Evolutionary conservation across 1,140 invertebrate species (phyloP).

Genomic region (Atta colombica): DNA sequence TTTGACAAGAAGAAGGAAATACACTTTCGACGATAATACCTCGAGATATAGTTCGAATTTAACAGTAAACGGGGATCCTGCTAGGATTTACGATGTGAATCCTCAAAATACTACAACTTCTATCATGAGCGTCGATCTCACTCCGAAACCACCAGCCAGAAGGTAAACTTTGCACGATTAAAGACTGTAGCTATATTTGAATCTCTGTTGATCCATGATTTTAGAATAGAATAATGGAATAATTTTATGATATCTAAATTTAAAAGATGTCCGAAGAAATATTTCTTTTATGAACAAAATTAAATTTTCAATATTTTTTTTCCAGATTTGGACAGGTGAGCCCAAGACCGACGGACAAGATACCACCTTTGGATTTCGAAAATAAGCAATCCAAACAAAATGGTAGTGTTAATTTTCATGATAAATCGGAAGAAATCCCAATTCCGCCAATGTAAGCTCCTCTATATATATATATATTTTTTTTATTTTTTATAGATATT

Average conservation of each 20-base stretch:
- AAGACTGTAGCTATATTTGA: background rate
- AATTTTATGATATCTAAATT: background rate
- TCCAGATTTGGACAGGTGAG: constrained; percentile 81
- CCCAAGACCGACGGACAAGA: constrained; percentile 78
- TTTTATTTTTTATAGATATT: background rate
- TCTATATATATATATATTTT: background rate
- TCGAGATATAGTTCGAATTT: constrained; percentile 78
- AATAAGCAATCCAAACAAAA: constrained; percentile 67
- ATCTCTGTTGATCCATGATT: background rate
- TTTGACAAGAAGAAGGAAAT: constrained; percentile 82
- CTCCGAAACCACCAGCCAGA: constrained; percentile 82
- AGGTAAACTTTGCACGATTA: constrained; percentile 65
- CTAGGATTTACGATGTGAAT: constrained; percentile 75
- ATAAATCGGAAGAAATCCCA: constrained; percentile 73
- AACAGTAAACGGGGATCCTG: constrained; percentile 80
- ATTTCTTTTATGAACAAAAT: background rate
- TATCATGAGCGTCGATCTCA: constrained; percentile 78
- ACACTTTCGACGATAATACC: constrained; percentile 79
- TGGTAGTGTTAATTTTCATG: constrained; percentile 43
- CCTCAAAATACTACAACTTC: constrained; percentile 79
- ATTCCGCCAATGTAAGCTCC: constrained; percentile 79
- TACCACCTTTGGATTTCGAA: constrained; percentile 78
- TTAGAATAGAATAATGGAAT: background rate
- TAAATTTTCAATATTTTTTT: constrained; percentile 38
- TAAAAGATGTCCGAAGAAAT: background rate